Evolutionary conservation across 1,140 invertebrate species (phyloP).

Genomic region (Riptortus pedestris): DNA sequence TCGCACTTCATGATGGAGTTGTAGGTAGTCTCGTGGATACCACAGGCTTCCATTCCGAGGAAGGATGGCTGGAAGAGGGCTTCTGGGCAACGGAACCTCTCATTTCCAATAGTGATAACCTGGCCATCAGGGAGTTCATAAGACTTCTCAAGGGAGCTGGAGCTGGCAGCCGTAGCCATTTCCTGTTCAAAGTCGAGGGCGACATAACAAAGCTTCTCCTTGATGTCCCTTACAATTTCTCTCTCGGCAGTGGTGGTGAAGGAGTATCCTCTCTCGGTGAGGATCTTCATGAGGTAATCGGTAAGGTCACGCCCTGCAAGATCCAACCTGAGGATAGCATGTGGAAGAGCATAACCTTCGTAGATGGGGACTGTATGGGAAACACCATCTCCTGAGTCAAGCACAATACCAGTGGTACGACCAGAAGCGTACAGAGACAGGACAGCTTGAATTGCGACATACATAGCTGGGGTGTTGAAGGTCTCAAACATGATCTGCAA

Average conservation of each 20-base stretch:
- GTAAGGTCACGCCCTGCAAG: conserved; percentile 89
- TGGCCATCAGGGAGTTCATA: conserved; percentile 92
- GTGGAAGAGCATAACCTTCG: conserved; percentile 65
- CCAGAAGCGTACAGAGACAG: conserved; percentile 85
- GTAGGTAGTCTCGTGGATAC: conserved; percentile 90
- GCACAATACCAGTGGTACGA: conserved; percentile 88
- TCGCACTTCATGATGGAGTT: conserved; percentile 97
- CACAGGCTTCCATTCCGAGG: conserved; percentile 90
- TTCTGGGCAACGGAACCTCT: conserved; percentile 94
- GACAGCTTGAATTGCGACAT: conserved; percentile 85
- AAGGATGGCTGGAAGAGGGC: conserved; percentile 93
- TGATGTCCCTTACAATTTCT: conserved; percentile 93
- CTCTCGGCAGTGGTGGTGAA: conserved; percentile 94
- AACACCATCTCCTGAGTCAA: conserved; percentile 88
- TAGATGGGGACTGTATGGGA: conserved; percentile 91
- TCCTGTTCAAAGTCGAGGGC: conserved; percentile 87
- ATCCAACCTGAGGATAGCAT: conserved; percentile 80
- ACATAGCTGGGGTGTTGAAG: conserved; percentile 88
- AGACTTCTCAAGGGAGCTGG: conserved; percentile 82
- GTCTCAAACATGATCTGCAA: conserved; percentile 83
- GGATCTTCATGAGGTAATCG: conserved; percentile 92
- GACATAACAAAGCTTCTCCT: conserved; percentile 86
- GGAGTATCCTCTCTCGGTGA: conserved; percentile 89
- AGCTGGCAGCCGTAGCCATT: conserved; percentile 86
- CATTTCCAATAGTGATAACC: conserved; percentile 74